Base-by-base conservation (phyloP, 2,797 vertebrate genomes). In the Buceros bicornis region DNA sequence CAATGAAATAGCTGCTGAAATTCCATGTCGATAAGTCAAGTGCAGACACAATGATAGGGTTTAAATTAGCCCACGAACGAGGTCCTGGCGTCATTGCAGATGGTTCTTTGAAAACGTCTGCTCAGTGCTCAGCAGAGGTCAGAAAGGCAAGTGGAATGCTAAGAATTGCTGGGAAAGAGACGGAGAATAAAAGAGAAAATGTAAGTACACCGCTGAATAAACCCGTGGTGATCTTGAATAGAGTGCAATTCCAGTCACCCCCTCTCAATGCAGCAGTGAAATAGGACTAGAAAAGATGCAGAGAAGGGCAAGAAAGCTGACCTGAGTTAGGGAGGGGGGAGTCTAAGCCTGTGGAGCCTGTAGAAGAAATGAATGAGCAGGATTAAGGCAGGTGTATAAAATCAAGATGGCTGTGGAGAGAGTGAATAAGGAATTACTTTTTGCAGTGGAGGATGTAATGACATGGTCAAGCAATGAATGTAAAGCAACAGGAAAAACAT, bases 141-240 rank as follows among this genome's bases (percentile, higher is more conserved):
- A 97, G 91, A 72, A 77, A 92, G 79, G 93, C 95, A 92, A 96
- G 93, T 85, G 95, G 94, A 91, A 97, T 80, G 89, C 82, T 77
- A 82, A 92, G 94, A 93, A 94, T 89, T 89, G 61, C 87, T 82
- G 84, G 74, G 87, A 26, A 70, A 58, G 84, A 47, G 62, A 26
- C 1, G 35, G 74, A 51, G 71, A 72, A 47, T 54, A 47, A 72
- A 73, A 82, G 56, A 65, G 71, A 86, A 93, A 60, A 87, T 66
- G 18, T 54, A 85, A 95, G 81, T 18, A 4, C 47, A 28, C 61
- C n/a, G 13, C 83, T 93, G 90, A 93, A 89, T 91, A 43, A 91
- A 77, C 54, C 62, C 2, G 0, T 3, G 33, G 61, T 35, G 89
- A 71, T 94, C 92, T 94, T 79, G 81, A 90, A 77, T 24, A 20